phyloP scores from a whole-genome alignment of 2,888 invertebrate species.

The Stenodera caucasica region DNA sequence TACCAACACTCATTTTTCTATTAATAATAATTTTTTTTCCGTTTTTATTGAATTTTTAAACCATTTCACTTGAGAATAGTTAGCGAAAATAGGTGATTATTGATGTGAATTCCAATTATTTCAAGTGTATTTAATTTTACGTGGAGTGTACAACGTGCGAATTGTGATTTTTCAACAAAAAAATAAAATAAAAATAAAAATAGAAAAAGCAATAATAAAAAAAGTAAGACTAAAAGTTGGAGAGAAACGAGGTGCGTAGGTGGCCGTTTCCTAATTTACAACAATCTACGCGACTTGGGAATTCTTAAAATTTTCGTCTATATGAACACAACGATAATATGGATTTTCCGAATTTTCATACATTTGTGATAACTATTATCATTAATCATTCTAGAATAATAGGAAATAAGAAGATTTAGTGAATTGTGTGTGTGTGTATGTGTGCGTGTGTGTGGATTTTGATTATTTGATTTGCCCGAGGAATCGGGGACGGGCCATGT shows the following conservation, averaged over 20 bases:
- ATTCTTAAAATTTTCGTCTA: conserved; percentile 13
- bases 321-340: too few relatives aligned
- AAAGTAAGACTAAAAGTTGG: conserved; percentile 1
- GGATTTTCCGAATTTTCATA: too few relatives aligned
- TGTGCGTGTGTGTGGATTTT: neutral
- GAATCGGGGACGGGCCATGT: too few relatives aligned
- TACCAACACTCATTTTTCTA: conserved; percentile 32
- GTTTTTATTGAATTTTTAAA: neutral
- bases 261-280: conserved; percentile 52
- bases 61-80: neutral
- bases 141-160: conserved; percentile 37
- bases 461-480: neutral
- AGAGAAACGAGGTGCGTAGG: conserved; percentile 38
- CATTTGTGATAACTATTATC: too few relatives aligned
- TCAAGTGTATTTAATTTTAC: too few relatives aligned
- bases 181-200: conserved; percentile 39
- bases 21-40: conserved; percentile 13
- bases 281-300: conserved; percentile 37
- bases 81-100: conserved; percentile 19
- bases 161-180: conserved; percentile 32
- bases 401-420: too few relatives aligned
- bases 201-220: conserved; percentile 29
- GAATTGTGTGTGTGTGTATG: neutral
- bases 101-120: too few relatives aligned
- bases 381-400: too few relatives aligned